Percentiles rank a stretch among this genome's conserved stretches.
These are phyloP conservation scores for Smittia sp. DNA, from an alignment of 2,888 invertebrate genomes.

Conservation along the genomic window DNA sequence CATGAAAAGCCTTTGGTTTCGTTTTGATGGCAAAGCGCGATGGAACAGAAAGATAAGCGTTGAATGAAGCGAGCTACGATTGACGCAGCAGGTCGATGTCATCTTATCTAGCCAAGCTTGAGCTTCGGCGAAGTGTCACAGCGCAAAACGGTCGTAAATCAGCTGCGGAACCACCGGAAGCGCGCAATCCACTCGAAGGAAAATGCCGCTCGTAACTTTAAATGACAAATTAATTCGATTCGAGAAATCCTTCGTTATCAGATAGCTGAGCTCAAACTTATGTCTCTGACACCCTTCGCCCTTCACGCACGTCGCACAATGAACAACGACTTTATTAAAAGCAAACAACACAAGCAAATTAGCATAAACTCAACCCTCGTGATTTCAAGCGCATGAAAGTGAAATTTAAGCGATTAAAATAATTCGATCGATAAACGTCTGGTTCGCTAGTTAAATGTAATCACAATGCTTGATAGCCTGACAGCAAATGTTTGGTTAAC, in stretches of 20 bases:
- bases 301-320: conserved; percentile 14
- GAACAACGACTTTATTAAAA: conserved; percentile 15
- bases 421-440: too few species aligned
- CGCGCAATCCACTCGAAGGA: conserved; percentile 16
- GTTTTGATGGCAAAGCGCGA: neutral
- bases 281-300: conserved; percentile 36
- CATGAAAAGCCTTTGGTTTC: conserved; percentile 22
- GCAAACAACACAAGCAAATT: conserved; percentile 37
- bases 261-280: conserved; percentile 19
- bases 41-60: conserved; percentile 35
- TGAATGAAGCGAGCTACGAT: neutral
- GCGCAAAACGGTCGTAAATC: conserved; percentile 27
- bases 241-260: conserved; percentile 12
- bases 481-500: too few species aligned
- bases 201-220: neutral
- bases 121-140: conserved; percentile 7
- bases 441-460: too few species aligned
- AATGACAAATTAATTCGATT: conserved; percentile 35
- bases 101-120: neutral
- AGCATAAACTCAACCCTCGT: conserved; percentile 19
- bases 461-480: too few species aligned
- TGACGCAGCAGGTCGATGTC: neutral
- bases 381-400: neutral
- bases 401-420: too few species aligned
- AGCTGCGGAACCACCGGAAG: conserved; percentile 14